Conservation (phyloP, 2,797 vertebrate species). For the Carcharodon carcharias region DNA sequence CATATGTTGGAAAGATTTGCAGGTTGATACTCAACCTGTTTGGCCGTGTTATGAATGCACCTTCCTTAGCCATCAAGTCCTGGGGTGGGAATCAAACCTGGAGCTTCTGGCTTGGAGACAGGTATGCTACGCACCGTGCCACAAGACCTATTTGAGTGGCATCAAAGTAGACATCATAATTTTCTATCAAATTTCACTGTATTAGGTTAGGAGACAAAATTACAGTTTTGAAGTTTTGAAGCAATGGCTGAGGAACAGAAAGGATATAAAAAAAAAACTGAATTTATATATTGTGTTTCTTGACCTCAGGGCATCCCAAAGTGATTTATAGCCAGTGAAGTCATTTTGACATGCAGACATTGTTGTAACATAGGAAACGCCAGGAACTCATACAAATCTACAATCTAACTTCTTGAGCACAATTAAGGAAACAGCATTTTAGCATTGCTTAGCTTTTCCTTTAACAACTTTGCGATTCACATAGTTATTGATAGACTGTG, state of each 20-base stretch:
- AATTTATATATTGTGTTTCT: neutral
- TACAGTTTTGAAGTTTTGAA: neutral
- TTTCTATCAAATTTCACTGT: neutral
- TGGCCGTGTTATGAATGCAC: too few relatives aligned
- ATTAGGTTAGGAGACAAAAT: neutral
- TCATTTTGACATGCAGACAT: neutral
- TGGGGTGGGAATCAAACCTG: too few relatives aligned
- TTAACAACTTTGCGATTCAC: neutral
- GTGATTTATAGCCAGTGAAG: too few relatives aligned
- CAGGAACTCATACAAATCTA: too few relatives aligned
- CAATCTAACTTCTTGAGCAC: neutral
- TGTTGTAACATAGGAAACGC: neutral
- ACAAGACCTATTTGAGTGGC: neutral
- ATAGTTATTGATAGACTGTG: neutral
- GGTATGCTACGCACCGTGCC: too few relatives aligned
- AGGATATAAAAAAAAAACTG: neutral
- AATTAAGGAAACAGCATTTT: neutral
- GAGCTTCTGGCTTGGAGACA: too few relatives aligned
- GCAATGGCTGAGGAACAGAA: neutral
- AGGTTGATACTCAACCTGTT: too few relatives aligned
- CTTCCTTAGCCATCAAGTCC: too few relatives aligned
- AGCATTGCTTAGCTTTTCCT: neutral
- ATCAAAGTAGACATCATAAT: neutral
- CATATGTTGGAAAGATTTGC: too few relatives aligned
- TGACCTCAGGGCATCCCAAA: neutral